Base-by-base conservation (phyloP, 2,888 invertebrate species). In the Andrena flavipes region DNA sequence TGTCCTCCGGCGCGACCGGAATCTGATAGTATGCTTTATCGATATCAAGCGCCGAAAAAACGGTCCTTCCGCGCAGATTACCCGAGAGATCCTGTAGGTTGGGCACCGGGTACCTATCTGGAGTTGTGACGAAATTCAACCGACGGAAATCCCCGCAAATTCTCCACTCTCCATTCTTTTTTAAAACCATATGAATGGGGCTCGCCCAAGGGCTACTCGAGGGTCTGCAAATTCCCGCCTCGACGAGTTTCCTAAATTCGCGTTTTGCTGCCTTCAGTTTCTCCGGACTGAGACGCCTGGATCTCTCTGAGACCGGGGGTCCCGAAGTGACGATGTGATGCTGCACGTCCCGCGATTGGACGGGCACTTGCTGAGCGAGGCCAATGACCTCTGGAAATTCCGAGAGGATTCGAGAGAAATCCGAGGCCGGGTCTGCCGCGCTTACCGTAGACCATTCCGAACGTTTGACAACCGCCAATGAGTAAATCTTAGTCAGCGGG, bases 241-340 rank as follows among this genome's bases (percentile, higher is more conserved):
- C 16, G 5, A 62, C 8, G 6, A 62, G 4, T 2, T 16, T 8
- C 3, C n/a, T 8, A 1, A 62, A 35, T 8, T 62, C 62, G 5
- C 2, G 6, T 20, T 62, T 35, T 0, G 33, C 35, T 6, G 6
- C 7, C 29, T 13, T 33, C 7, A 62, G 8, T 2, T 62, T 62
- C 13, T 48, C 64, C n/a, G 56, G 8, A 2, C 23, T 8, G 2
- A 85, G 71, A 23, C 69, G 16, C 23, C 0, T 92, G 84, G n/a
- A 92, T 86, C 1, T 91, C 84, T 75, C 86, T 76, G 23, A 86
- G 4, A 91, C 89, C 4, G 92, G 93, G 51, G 91, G 90, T 20
- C 92, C 92, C 23, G 2, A n/a, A 2, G 82, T 54, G 5, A 85
- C 7, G 20, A 88, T 49, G 89, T 89, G 63, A 84, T 80, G 54